Evolutionary conservation across 2,888 invertebrate species (phyloP).

Genomic region (Acronicta leporina): DNA sequence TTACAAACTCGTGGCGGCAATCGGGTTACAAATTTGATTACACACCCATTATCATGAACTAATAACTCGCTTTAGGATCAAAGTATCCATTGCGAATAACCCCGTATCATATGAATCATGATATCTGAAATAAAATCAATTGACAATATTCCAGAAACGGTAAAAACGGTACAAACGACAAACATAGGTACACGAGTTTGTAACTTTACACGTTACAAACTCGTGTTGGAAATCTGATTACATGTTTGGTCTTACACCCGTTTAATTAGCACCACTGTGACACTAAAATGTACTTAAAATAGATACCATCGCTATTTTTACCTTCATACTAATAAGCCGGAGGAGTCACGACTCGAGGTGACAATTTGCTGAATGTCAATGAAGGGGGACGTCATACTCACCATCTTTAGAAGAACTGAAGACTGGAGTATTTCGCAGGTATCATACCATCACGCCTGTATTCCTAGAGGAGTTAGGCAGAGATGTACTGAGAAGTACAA

Average conservation of each 20-base stretch:
- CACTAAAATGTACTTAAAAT: slow-evolving; percentile 52
- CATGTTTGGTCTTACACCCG: slow-evolving; percentile 54
- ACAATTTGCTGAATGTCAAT: slow-evolving; percentile 48
- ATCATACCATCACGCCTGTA: too few relatives aligned
- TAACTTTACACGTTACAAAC: slow-evolving; percentile 44
- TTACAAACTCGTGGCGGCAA: too few relatives aligned
- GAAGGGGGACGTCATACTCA: slow-evolving; percentile 21
- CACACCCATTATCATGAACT: too few relatives aligned
- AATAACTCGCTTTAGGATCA: too few relatives aligned
- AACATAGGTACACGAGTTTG: slow-evolving; percentile 24
- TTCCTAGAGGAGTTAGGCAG: too few relatives aligned
- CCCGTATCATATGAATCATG: not conserved
- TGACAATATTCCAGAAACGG: slow-evolving; percentile 13
- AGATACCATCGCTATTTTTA: slow-evolving; percentile 61
- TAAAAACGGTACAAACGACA: slow-evolving; percentile 41
- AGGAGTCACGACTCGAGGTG: slow-evolving; percentile 51
- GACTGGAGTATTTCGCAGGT: not conserved
- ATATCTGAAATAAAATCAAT: not conserved
- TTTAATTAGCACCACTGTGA: slow-evolving; percentile 54
- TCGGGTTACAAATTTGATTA: too few relatives aligned
- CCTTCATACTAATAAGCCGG: slow-evolving; percentile 51
- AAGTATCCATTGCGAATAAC: too few relatives aligned
- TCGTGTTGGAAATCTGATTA: slow-evolving; percentile 51
- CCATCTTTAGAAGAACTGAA: slow-evolving; percentile 9
- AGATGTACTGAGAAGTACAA: too few relatives aligned